These are phyloP conservation scores for Abscondita cerata DNA, from an alignment of 2,888 invertebrate species.

Conservation along the genomic window DNA sequence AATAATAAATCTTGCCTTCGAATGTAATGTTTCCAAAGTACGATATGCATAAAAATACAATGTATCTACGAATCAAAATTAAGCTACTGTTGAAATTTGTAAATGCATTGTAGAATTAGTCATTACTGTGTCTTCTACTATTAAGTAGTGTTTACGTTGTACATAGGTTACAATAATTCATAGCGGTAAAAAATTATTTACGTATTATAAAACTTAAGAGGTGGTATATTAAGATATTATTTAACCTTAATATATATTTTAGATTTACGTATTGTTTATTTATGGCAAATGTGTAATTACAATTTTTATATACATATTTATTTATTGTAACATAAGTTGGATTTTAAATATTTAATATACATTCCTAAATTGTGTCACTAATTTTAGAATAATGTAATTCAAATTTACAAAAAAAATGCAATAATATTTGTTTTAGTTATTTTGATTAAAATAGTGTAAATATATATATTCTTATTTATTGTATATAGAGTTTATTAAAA, in stretches of 20 bases:
- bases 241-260: slow-evolving; percentile 9
- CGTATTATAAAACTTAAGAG: slow-evolving; percentile 18
- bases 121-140: slow-evolving; percentile 17
- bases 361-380: slow-evolving; percentile 14
- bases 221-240: slow-evolving; percentile 2
- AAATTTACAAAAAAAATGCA: slow-evolving; percentile 11
- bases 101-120: slow-evolving; percentile 11
- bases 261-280: background rate
- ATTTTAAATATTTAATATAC: slow-evolving; percentile 35
- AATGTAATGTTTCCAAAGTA: slow-evolving; percentile 31
- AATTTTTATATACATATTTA: slow-evolving; percentile 1
- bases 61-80: slow-evolving; percentile 14
- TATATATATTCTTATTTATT: slow-evolving; percentile 50
- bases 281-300: background rate
- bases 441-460: slow-evolving; percentile 45
- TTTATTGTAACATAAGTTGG: slow-evolving; percentile 17
- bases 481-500: slow-evolving; percentile 51
- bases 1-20: slow-evolving; percentile 48
- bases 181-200: slow-evolving; percentile 17
- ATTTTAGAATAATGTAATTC: background rate
- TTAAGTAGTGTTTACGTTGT: slow-evolving; percentile 21
- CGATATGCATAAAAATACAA: slow-evolving; percentile 13
- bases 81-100: slow-evolving; percentile 12
- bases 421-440: slow-evolving; percentile 24
- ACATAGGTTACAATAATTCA: slow-evolving; percentile 15